Conservation (phyloP, 2,113 vertebrate species). For the Lepus europaeus region DNA sequence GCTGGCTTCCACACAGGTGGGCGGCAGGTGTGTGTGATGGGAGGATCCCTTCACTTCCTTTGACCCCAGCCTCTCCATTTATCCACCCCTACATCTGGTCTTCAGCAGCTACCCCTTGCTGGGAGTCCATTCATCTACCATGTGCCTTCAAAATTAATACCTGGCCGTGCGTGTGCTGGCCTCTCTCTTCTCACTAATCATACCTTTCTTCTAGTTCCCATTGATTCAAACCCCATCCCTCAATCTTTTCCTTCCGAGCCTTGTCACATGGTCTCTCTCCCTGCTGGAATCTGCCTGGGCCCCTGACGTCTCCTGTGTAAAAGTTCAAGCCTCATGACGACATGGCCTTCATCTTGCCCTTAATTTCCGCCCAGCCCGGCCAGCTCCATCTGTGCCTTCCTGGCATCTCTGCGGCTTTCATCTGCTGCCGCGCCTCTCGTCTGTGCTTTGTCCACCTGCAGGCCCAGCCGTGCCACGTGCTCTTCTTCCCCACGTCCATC, state of each 20-base stretch:
- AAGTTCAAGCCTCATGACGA: slow-evolving; percentile 64
- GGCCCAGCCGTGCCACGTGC: slow-evolving; percentile 51
- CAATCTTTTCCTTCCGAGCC: slow-evolving; percentile 4
- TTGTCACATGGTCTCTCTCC: slow-evolving; percentile 27
- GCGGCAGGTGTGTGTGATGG: neutral
- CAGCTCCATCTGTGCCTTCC: slow-evolving; percentile 73
- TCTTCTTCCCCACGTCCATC: slow-evolving; percentile 58
- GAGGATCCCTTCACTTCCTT: neutral
- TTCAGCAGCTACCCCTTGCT: neutral
- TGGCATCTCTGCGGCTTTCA: slow-evolving; percentile 66
- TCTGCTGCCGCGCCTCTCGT: slow-evolving; percentile 72
- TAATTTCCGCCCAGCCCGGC: slow-evolving; percentile 64
- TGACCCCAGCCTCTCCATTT: slow-evolving; percentile 3
- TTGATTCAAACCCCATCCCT: slow-evolving; percentile 13
- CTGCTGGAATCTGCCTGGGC: slow-evolving; percentile 29
- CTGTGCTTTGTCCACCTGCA: slow-evolving; percentile 72
- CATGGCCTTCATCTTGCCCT: slow-evolving; percentile 67
- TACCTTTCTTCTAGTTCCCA: slow-evolving; percentile 37
- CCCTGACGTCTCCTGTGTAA: slow-evolving; percentile 63
- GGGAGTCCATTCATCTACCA: slow-evolving; percentile 11
- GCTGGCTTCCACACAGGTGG: neutral
- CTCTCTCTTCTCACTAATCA: slow-evolving; percentile 22
- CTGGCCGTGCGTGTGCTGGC: slow-evolving; percentile 13
- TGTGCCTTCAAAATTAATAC: slow-evolving; percentile 57
- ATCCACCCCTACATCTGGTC: slow-evolving; percentile 27